These are phyloP conservation scores for Leptobrachium leishanense DNA, from an alignment of 2,113 vertebrate genomes.

Conservation along the genomic window DNA sequence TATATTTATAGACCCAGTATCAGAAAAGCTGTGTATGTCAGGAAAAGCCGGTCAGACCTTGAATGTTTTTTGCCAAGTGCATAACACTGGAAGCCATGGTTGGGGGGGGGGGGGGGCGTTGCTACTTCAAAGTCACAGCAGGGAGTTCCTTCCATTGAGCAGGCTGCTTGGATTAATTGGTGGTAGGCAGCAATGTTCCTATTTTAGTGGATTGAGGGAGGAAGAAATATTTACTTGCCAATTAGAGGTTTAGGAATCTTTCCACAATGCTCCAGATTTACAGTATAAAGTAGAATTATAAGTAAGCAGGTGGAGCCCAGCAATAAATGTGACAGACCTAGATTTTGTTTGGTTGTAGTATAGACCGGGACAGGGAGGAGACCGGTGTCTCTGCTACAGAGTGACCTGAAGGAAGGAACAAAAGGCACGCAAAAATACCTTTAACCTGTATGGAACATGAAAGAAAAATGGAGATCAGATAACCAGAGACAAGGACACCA, in stretches of 20 bases:
- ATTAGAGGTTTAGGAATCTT: conserved; percentile 38
- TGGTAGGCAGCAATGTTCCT: no score
- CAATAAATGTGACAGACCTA: conserved; percentile 32
- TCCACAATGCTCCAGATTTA: conserved; percentile 34
- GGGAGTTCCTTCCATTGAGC: conserved; percentile 41
- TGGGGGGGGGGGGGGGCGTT: no score
- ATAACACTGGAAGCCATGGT: conserved; percentile 36
- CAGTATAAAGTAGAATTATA: conserved; percentile 13
- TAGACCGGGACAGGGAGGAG: neutral
- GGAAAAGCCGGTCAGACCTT: conserved; percentile 31
- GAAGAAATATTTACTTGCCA: conserved; percentile 30
- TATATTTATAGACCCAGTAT: no score
- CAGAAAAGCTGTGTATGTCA: no score
- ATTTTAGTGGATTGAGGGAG: neutral
- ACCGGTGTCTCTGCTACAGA: conserved; percentile 16
- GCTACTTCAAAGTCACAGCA: conserved; percentile 37
- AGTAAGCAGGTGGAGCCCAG: conserved; percentile 39
- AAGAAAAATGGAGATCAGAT: no score
- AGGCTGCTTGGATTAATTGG: neutral
- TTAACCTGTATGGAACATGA: no score
- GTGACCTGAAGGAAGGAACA: neutral
- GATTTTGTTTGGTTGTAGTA: conserved; percentile 9
- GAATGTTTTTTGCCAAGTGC: conserved; percentile 39
- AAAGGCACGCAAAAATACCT: neutral
- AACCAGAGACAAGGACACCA: no score